These are phyloP conservation scores for Cosmopolites sordidus DNA, from an alignment of 2,888 invertebrate genomes.

Conservation along the genomic window DNA sequence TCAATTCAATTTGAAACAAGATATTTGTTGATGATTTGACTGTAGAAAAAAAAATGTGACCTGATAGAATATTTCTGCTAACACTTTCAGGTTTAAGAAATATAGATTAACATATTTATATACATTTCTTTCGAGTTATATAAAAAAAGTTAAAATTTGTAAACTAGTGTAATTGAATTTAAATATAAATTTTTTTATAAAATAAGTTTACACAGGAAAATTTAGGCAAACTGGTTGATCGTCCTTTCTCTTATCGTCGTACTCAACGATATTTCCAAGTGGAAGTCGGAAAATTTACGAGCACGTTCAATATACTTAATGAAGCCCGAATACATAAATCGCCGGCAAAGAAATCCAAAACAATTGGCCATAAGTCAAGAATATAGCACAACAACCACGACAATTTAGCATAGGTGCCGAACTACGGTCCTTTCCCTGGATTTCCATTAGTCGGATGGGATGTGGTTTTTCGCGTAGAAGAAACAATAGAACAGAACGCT, in stretches of 20 bases:
- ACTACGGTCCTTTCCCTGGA: constrained; percentile 11
- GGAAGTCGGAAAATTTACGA: constrained; percentile 44
- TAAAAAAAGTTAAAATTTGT: no score
- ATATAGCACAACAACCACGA: constrained; percentile 34
- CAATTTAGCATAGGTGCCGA: constrained; percentile 27
- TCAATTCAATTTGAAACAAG: no score
- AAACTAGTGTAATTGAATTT: no score
- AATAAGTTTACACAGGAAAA: no score
- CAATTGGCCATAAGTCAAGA: constrained; percentile 36
- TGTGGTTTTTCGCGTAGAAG: constrained; percentile 4
- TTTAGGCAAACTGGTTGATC: no score
- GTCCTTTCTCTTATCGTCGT: constrained; percentile 35
- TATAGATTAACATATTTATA: no score
- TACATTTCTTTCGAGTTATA: no score
- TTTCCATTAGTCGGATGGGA: constrained; percentile 13
- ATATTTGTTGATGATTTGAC: no score
- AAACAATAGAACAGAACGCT: constrained; percentile 15
- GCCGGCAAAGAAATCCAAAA: constrained; percentile 32
- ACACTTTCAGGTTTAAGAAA: no score
- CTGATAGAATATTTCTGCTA: no score
- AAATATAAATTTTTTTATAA: no score
- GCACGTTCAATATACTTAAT: constrained; percentile 44
- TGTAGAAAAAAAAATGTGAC: no score
- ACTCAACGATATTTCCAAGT: constrained; percentile 43
- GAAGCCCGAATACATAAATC: constrained; percentile 47